A percentile compares a stretch with the other conserved stretches of the same genome.
phyloP scores from a whole-genome alignment of 2,888 invertebrate genomes.

The Itoplectis maculator region DNA sequence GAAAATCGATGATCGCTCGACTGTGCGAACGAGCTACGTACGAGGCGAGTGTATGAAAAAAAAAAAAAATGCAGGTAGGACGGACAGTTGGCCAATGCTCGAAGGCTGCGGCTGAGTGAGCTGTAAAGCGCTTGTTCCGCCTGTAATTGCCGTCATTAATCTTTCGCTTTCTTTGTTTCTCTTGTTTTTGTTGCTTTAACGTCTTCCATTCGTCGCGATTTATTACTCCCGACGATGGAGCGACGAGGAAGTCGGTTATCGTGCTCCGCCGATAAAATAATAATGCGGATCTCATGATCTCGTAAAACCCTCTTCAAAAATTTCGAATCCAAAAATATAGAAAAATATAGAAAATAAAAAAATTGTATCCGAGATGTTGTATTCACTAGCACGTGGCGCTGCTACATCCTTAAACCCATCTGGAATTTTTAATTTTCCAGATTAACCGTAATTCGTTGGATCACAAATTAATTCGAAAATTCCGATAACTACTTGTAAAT shows the following conservation, averaged over 20 bases:
- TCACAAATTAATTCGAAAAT: too few species aligned
- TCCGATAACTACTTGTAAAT: too few species aligned
- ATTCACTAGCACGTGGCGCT: too few species aligned
- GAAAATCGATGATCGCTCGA: conserved; percentile 46
- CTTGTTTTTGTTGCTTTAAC: background rate
- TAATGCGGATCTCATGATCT: too few species aligned
- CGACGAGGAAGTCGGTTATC: background rate
- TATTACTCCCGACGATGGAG: background rate
- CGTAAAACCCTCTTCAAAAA: too few species aligned
- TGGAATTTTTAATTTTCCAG: too few species aligned
- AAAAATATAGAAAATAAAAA: too few species aligned
- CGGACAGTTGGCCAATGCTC: conserved; percentile 17
- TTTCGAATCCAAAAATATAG: too few species aligned
- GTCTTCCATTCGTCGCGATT: background rate
- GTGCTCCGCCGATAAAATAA: background rate
- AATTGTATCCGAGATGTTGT: too few species aligned
- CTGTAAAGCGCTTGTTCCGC: conserved; percentile 13
- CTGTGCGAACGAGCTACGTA: conserved; percentile 3
- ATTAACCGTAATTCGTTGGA: too few species aligned
- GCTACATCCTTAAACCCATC: too few species aligned
- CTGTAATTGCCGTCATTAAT: conserved; percentile 12
- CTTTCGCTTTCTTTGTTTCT: background rate
- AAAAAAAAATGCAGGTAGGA: conserved; percentile 12
- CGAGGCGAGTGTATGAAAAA: background rate
- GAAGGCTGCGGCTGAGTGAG: background rate